These are phyloP conservation scores for Melanostoma scalare DNA, from an alignment of 2,888 invertebrate species.

Conservation along the genomic window DNA sequence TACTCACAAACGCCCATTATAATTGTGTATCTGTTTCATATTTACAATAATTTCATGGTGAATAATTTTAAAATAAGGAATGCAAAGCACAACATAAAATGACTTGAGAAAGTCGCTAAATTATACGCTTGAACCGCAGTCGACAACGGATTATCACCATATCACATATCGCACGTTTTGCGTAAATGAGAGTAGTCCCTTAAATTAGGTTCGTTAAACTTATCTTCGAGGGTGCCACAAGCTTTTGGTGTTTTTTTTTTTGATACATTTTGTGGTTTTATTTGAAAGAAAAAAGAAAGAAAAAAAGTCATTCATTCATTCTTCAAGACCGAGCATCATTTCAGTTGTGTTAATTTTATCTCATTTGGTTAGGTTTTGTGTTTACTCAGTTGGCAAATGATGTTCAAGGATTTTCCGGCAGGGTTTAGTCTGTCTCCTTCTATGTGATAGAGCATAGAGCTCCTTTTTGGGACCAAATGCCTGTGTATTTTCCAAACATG, in stretches of 20 bases:
- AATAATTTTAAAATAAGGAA: constrained; percentile 66
- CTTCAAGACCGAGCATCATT: constrained; percentile 28
- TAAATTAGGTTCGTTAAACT: constrained; percentile 71
- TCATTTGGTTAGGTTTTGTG: constrained; percentile 49
- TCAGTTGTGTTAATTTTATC: constrained; percentile 68
- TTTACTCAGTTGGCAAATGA: constrained; percentile 65
- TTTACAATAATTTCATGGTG: constrained; percentile 66
- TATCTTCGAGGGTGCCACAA: constrained; percentile 53
- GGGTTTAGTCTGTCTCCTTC: neutral
- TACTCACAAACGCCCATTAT: constrained; percentile 45
- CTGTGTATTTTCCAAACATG: constrained; percentile 43
- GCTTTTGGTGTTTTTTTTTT: constrained; percentile 20
- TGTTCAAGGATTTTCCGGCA: constrained; percentile 47
- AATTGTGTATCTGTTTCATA: constrained; percentile 63
- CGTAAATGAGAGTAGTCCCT: constrained; percentile 48
- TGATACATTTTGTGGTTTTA: neutral
- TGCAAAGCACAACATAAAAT: constrained; percentile 25
- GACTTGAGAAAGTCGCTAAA: constrained; percentile 21
- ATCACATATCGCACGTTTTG: constrained; percentile 44
- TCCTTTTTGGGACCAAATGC: constrained; percentile 15
- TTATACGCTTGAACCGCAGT: constrained; percentile 49
- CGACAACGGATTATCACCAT: constrained; percentile 35
- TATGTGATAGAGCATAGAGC: neutral
- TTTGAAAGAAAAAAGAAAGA: constrained; percentile 28
- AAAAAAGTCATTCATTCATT: constrained; percentile 34